A percentile compares a stretch with the other conserved stretches of the same genome.
phyloP scores from a whole-genome alignment of 1,140 invertebrate species.

The Radopholus similis region DNA sequence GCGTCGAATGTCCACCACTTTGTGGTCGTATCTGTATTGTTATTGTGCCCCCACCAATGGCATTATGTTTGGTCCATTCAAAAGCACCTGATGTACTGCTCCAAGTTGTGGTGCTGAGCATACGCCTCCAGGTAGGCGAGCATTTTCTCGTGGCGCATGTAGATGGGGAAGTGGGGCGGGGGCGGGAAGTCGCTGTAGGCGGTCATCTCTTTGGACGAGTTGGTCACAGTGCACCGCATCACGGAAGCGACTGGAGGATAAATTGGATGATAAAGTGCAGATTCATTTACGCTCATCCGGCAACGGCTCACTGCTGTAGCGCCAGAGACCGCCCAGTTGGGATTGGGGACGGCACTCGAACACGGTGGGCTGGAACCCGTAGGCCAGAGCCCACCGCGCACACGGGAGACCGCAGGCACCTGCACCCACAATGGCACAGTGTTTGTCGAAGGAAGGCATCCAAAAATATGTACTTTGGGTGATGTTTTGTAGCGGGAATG shows the following conservation, averaged over 20 bases:
- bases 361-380: slow-evolving; percentile 52
- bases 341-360: slow-evolving; percentile 59
- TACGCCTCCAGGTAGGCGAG: slow-evolving; percentile 44
- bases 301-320: slow-evolving; percentile 33
- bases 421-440: slow-evolving; percentile 61
- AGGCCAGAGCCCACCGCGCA: slow-evolving; percentile 47
- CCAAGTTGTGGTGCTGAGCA: slow-evolving; percentile 59
- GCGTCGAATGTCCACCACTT: slow-evolving; percentile 29
- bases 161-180: slow-evolving; percentile 31
- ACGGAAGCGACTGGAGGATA: slow-evolving; percentile 27
- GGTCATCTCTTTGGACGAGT: slow-evolving; percentile 65
- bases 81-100: slow-evolving; percentile 39
- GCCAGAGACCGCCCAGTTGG: slow-evolving; percentile 61
- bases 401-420: slow-evolving; percentile 63
- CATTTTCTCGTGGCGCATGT: slow-evolving; percentile 10
- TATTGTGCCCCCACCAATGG: neutral
- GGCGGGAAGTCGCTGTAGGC: slow-evolving; percentile 64
- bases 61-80: neutral
- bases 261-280: neutral
- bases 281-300: neutral
- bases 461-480: too few species aligned
- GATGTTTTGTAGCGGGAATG: too few species aligned
- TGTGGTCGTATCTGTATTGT: slow-evolving; percentile 49
- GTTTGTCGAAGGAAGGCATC: too few species aligned
- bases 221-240: slow-evolving; percentile 62